Percentiles rank a stretch among this genome's conserved stretches.
Evolutionary conservation across 2,888 invertebrate genomes (phyloP).

Genomic region (Drosophila stalkeri): DNA sequence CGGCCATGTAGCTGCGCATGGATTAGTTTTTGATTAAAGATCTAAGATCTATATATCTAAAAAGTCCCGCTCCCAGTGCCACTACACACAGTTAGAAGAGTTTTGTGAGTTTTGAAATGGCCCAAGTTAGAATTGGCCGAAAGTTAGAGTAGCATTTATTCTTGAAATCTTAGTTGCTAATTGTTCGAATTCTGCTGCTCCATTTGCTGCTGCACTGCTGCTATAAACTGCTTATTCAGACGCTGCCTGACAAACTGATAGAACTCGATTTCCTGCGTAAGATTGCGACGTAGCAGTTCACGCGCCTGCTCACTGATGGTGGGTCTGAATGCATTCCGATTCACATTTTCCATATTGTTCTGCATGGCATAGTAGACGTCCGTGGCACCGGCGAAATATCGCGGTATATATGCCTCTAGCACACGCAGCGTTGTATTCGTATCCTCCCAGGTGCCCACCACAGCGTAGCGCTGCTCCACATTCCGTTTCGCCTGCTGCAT

Average conservation of each 20-base stretch:
- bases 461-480: constrained; percentile 93
- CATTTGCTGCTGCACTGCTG: constrained; percentile 87
- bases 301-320: constrained; percentile 92
- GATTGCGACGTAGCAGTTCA: constrained; percentile 91
- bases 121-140: constrained; percentile 43
- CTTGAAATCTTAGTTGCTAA: constrained; percentile 46
- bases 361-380: constrained; percentile 88
- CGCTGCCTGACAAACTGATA: constrained; percentile 95
- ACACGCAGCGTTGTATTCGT: constrained; percentile 92
- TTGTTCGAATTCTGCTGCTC: constrained; percentile 36
- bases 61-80: background rate
- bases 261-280: constrained; percentile 94
- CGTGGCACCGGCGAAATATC: constrained; percentile 91
- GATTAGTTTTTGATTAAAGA: constrained; percentile 35
- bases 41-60: background rate
- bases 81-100: constrained; percentile 27
- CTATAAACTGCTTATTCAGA: constrained; percentile 91
- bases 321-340: constrained; percentile 91
- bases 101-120: constrained; percentile 29
- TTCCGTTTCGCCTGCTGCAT: constrained; percentile 92
- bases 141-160: constrained; percentile 52
- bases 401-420: constrained; percentile 72
- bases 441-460: constrained; percentile 95
- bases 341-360: constrained; percentile 60
- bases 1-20: constrained; percentile 49